Base-by-base conservation (phyloP, 1,140 invertebrate species). In the Hestina assimilis region DNA sequence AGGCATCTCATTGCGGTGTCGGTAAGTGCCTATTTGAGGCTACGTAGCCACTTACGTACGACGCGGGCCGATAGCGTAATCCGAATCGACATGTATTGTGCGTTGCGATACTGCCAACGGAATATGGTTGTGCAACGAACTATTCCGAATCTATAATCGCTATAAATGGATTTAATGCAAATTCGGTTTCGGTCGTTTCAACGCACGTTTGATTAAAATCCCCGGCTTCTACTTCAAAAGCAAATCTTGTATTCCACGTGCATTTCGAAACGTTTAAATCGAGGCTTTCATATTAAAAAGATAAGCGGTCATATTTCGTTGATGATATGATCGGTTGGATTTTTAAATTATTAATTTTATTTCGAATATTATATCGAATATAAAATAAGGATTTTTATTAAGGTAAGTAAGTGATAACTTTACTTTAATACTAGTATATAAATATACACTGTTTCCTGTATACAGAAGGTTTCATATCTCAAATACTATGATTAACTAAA, bases 11-110 rank as follows among this genome's bases (percentile, higher is more conserved):
- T 79, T 85, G 79, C 72, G 75, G 80, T 57, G 64, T 58, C 60
- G 56, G 69, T 85, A 85, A 87, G 84, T 87, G 78, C 76, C 82
- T 87, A 85, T 87, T 82, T 75, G 75, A 79, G 71, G 77, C 73
- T 75, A 73, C 81, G 72, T 75, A 81, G 75, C 69, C 77, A 78
- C 83, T 87, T 80, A 83, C 64, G 70, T 65, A 59, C 67, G 69
- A 73, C 66, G 66, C 69, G 71, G 64, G 63, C 72, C 70, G 80
- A 85, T 83, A 84, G 62, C 71, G 67, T 81, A 78, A 85, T 85
- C 79, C 75, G 63, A 76, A 76, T 66, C 64, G 70, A 77, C 72
- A 70, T 78, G 72, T 80, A 83, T 85, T 81, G 82, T 82, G 79
- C 71, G 75, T 78, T 69, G 67, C 66, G 66, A 70, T 75, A 71